Percentiles rank a stretch among this genome's conserved stretches.
Conservation (phyloP, 2,888 invertebrate genomes). For the Drosophila atripex region DNA sequence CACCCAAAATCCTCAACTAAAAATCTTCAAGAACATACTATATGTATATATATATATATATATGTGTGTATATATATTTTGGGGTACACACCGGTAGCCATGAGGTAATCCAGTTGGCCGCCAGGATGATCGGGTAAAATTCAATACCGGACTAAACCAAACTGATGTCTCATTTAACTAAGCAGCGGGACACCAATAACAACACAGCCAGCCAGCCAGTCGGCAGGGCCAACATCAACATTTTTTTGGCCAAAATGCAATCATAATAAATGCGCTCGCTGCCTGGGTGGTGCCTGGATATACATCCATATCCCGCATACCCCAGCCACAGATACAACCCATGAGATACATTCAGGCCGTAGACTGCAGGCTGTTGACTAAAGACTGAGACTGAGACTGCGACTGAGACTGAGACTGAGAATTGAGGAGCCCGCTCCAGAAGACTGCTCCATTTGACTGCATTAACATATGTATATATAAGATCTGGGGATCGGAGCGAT, state of each 20-base stretch:
- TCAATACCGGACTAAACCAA: slow-evolving; percentile 46
- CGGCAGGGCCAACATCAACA: slow-evolving; percentile 34
- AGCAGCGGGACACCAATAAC: slow-evolving; percentile 61
- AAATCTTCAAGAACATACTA: not conserved
- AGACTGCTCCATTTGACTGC: slow-evolving; percentile 64
- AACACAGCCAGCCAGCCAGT: slow-evolving; percentile 22
- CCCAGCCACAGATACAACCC: not conserved
- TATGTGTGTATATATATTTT: too few species aligned
- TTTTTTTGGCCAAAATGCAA: slow-evolving; percentile 68
- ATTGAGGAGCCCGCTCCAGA: too few species aligned
- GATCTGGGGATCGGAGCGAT: not conserved
- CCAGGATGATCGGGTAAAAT: slow-evolving; percentile 22
- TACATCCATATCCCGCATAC: slow-evolving; percentile 20
- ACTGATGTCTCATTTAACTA: slow-evolving; percentile 78
- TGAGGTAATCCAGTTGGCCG: slow-evolving; percentile 31
- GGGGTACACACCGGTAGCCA: slow-evolving; percentile 23
- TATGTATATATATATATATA: not conserved
- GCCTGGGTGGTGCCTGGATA: slow-evolving; percentile 74
- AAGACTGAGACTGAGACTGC: slow-evolving; percentile 3
- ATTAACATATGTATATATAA: slow-evolving; percentile 63
- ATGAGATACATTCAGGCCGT: slow-evolving; percentile 2
- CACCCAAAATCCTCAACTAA: slow-evolving; percentile 42
- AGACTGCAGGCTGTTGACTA: not conserved
- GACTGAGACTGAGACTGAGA: too few species aligned
- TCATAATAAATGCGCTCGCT: slow-evolving; percentile 72